A percentile compares a stretch with the other conserved stretches of the same genome.
These are phyloP conservation scores for Myrmecobius fasciatus DNA, from an alignment of 2,113 vertebrate species.

Conservation along the genomic window DNA sequence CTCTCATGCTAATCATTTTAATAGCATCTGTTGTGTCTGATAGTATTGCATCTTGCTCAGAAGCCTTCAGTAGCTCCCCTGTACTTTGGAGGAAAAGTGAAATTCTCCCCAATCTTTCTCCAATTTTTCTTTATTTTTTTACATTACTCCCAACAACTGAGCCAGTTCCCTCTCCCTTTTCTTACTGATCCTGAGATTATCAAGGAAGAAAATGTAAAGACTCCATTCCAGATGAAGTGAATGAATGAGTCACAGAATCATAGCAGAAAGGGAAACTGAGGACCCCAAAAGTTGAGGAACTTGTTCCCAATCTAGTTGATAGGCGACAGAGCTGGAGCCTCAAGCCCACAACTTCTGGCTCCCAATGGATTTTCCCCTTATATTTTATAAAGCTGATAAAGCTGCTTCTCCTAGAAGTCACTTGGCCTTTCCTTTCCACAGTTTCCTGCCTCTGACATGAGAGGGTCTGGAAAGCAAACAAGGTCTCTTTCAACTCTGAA, in stretches of 20 bases:
- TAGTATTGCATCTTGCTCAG: not conserved
- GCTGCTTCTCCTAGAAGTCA: not conserved
- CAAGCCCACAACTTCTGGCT: not conserved
- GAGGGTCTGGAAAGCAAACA: not conserved
- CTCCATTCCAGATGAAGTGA: not conserved
- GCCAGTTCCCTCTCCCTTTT: not conserved
- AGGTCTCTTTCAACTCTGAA: not conserved
- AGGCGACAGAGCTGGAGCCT: not conserved
- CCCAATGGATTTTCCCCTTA: not conserved
- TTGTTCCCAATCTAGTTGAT: not conserved
- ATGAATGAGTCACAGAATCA: not conserved
- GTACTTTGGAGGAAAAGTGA: not conserved
- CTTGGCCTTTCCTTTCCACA: not conserved
- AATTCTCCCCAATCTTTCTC: no score
- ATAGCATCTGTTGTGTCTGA: not conserved
- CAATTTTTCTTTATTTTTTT: not conserved
- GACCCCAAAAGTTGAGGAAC: not conserved
- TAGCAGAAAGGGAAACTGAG: not conserved
- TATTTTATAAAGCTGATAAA: not conserved
- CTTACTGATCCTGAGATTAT: not conserved
- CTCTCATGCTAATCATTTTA: not conserved
- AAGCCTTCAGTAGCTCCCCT: not conserved
- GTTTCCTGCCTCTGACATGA: not conserved
- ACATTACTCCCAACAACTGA: not conserved
- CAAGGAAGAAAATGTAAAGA: not conserved